Percentiles rank a stretch among this genome's conserved stretches.
phyloP scores from a whole-genome alignment of 2,797 vertebrate genomes.

The Gallinago stenura region DNA sequence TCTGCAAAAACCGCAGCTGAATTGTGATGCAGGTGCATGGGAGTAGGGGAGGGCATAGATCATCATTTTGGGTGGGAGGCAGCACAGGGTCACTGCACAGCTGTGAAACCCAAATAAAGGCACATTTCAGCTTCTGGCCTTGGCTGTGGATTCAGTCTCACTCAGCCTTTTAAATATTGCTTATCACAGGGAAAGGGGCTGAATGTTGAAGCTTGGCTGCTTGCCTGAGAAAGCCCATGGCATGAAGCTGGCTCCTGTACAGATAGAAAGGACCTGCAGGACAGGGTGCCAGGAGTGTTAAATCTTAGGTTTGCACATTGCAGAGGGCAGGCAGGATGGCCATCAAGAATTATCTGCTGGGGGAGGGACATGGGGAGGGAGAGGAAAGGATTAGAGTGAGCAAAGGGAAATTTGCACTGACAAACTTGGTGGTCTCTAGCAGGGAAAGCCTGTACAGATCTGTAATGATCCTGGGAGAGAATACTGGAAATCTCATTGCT shows the following conservation, averaged over 20 bases:
- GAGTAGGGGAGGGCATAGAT: neutral
- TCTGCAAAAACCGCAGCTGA: neutral
- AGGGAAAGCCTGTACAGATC: neutral
- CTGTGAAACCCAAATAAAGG: conserved; percentile 48
- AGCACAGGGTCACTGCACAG: neutral
- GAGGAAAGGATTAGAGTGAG: neutral
- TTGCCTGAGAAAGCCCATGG: conserved; percentile 41
- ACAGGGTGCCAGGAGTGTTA: neutral
- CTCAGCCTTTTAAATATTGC: conserved; percentile 34
- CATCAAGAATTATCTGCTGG: neutral
- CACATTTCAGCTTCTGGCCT: conserved; percentile 12
- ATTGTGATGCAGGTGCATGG: neutral
- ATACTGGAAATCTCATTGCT: neutral
- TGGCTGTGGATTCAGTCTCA: conserved; percentile 19
- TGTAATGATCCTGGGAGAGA: neutral
- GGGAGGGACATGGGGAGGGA: neutral
- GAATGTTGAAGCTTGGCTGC: conserved; percentile 42
- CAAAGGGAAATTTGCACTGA: neutral
- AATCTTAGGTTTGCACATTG: neutral
- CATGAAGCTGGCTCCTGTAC: conserved; percentile 21
- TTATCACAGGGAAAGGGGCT: neutral
- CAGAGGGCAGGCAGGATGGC: neutral
- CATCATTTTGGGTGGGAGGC: neutral
- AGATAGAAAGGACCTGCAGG: conserved; percentile 15
- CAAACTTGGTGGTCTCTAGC: neutral